Evolutionary conservation across 2,797 vertebrate species (phyloP).

Genomic region (Myotis vivesi): DNA sequence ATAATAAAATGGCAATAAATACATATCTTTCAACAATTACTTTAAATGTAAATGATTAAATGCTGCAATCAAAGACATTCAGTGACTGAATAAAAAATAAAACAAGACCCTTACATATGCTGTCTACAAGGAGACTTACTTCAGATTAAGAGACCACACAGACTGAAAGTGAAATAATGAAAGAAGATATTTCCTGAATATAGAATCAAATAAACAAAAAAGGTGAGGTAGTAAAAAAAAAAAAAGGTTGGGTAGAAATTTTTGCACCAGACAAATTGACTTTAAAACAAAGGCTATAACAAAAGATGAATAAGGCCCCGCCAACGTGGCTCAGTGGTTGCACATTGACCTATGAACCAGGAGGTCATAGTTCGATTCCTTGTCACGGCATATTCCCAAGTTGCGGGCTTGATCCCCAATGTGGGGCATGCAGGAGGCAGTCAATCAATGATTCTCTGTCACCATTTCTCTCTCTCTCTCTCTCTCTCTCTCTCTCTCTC

Average conservation of each 20-base stretch:
- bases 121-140: background rate
- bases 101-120: background rate
- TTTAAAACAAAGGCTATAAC: background rate
- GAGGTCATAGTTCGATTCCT: too few relatives aligned
- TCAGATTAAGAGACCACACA: background rate
- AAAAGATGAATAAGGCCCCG: too few relatives aligned
- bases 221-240: too few relatives aligned
- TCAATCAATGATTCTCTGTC: too few relatives aligned
- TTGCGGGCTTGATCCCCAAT: too few relatives aligned
- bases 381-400: too few relatives aligned
- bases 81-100: background rate
- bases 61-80: background rate
- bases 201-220: background rate
- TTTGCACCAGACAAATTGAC: background rate
- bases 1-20: background rate
- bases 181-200: background rate
- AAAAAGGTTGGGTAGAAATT: background rate
- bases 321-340: too few relatives aligned
- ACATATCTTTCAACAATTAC: background rate
- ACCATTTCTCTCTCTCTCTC: too few relatives aligned
- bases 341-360: too few relatives aligned
- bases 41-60: background rate
- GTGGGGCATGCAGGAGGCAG: too few relatives aligned
- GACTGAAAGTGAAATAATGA: background rate
- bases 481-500: too few relatives aligned